phyloP scores from a whole-genome alignment of 2,888 invertebrate genomes.

The Phyto melanocephala region DNA sequence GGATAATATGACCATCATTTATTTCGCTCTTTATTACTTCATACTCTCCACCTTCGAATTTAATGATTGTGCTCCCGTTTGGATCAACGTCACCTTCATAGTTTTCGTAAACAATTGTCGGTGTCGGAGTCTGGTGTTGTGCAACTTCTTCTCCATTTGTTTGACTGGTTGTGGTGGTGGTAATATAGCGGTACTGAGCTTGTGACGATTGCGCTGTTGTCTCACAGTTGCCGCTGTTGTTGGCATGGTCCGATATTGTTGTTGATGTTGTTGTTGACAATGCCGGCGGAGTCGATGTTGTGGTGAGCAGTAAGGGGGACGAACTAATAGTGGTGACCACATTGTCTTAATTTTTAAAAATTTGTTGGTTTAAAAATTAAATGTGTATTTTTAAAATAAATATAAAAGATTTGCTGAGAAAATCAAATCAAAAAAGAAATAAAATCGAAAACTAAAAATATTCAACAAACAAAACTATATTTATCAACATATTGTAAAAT shows the following conservation, averaged over 20 bases:
- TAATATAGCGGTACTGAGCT: slow-evolving; percentile 75
- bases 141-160: slow-evolving; percentile 68
- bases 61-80: slow-evolving; percentile 65
- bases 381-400: slow-evolving; percentile 65
- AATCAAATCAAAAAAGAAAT: slow-evolving; percentile 58
- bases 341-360: slow-evolving; percentile 78
- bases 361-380: slow-evolving; percentile 74
- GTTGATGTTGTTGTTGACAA: slow-evolving; percentile 62
- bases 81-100: slow-evolving; percentile 71
- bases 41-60: slow-evolving; percentile 65
- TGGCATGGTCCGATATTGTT: slow-evolving; percentile 27
- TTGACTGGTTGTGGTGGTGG: slow-evolving; percentile 67
- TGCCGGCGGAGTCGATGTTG: slow-evolving; percentile 65
- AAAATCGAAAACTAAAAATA: slow-evolving; percentile 24
- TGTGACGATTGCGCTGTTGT: slow-evolving; percentile 52
- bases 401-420: slow-evolving; percentile 59
- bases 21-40: slow-evolving; percentile 63
- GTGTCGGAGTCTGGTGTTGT: slow-evolving; percentile 72
- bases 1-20: slow-evolving; percentile 54
- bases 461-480: not conserved
- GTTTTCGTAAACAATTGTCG: slow-evolving; percentile 75
- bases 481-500: too few species aligned
- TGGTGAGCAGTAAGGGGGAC: slow-evolving; percentile 74
- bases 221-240: slow-evolving; percentile 21
- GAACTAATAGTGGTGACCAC: slow-evolving; percentile 78